These are phyloP conservation scores for Hoplias malabaricus DNA, from an alignment of 2,113 vertebrate species.

Conservation along the genomic window DNA sequence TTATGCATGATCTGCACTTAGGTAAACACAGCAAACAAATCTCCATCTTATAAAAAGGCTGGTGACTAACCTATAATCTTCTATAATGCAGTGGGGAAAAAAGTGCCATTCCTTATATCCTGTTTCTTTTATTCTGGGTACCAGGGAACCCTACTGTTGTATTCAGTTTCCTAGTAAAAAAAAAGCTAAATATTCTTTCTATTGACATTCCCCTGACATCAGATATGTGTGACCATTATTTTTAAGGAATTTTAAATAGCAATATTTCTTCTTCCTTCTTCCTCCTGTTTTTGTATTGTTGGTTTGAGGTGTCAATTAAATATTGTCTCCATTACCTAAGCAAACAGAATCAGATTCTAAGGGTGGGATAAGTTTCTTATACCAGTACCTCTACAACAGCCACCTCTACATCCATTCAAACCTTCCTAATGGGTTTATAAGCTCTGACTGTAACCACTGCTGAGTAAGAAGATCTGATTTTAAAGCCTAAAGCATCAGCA, in stretches of 20 bases:
- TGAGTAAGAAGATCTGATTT: not conserved
- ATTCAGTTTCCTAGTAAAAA: too few relatives aligned
- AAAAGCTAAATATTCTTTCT: too few relatives aligned
- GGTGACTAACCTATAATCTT: too few relatives aligned
- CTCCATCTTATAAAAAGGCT: too few relatives aligned
- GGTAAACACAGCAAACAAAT: too few relatives aligned
- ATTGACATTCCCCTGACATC: too few relatives aligned
- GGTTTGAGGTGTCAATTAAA: not conserved
- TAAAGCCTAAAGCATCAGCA: not conserved
- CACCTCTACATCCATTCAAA: not conserved
- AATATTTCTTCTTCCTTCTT: constrained; percentile 16
- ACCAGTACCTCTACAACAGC: not conserved
- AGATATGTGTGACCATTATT: not conserved
- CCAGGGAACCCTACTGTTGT: too few relatives aligned
- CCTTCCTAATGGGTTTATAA: constrained; percentile 10
- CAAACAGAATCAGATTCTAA: not conserved
- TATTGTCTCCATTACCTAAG: not conserved
- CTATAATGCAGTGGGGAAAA: too few relatives aligned
- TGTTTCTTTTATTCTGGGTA: too few relatives aligned
- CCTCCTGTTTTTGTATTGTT: not conserved
- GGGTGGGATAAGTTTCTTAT: not conserved
- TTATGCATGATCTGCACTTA: too few relatives aligned
- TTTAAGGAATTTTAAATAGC: not conserved
- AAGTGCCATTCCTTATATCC: too few relatives aligned
- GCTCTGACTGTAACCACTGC: not conserved